phyloP scores from a whole-genome alignment of 2,888 invertebrate genomes.

The Cheilosia vernalis region DNA sequence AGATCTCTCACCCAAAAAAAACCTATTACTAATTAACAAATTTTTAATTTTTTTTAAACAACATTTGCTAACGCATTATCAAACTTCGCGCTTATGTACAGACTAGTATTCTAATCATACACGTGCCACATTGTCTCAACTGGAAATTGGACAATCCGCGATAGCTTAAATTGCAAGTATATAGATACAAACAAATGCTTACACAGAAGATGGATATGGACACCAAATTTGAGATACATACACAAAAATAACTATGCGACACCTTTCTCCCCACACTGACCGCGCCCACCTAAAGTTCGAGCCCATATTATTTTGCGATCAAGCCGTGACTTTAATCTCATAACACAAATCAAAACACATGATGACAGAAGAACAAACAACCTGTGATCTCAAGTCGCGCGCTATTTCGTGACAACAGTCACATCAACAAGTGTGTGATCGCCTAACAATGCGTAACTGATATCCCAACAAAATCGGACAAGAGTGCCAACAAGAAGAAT shows the following conservation, averaged over 20 bases:
- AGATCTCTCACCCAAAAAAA: no score
- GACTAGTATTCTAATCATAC: not conserved
- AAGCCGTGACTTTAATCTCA: constrained; percentile 35
- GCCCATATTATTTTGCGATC: constrained; percentile 1
- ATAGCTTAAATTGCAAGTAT: not conserved
- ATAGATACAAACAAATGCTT: not conserved
- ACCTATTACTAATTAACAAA: no score
- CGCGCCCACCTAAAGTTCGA: not conserved
- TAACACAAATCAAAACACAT: constrained; percentile 1
- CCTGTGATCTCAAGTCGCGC: not conserved
- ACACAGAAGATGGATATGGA: not conserved
- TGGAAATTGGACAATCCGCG: no score
- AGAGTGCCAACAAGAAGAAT: constrained; percentile 2
- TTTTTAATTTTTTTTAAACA: no score
- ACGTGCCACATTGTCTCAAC: not conserved
- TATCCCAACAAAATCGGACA: constrained; percentile 8
- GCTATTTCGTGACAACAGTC: not conserved
- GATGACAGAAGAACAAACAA: constrained; percentile 1
- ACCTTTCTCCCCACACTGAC: constrained; percentile 28
- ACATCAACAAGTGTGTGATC: constrained; percentile 21
- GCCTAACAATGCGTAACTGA: constrained; percentile 7
- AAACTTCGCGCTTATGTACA: not conserved
- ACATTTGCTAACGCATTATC: no score
- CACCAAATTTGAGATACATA: no score
- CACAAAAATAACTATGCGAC: not conserved